These are phyloP conservation scores for Drosophila funebris DNA, from an alignment of 1,140 invertebrate genomes.

Conservation along the genomic window DNA sequence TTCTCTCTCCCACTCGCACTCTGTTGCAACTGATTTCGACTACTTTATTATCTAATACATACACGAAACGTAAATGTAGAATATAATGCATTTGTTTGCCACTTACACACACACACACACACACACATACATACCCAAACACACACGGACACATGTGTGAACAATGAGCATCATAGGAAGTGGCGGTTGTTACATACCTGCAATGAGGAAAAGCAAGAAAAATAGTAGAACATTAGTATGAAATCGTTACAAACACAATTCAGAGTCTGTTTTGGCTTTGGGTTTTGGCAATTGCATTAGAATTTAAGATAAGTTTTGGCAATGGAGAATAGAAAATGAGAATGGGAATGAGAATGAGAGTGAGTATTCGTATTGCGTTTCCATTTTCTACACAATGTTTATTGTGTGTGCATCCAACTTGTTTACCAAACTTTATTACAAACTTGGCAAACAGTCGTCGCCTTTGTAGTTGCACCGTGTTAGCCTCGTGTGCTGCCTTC, in stretches of 20 bases:
- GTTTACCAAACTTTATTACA: constrained; percentile 82
- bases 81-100: constrained; percentile 70
- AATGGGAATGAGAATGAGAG: constrained; percentile 5
- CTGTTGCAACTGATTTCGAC: constrained; percentile 44
- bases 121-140: constrained; percentile 8
- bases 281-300: constrained; percentile 65
- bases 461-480: constrained; percentile 61
- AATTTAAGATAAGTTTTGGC: constrained; percentile 76
- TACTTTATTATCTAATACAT: constrained; percentile 69
- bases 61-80: constrained; percentile 15
- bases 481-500: constrained; percentile 36
- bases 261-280: not conserved
- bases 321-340: not conserved
- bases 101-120: constrained; percentile 40
- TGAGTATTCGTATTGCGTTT: constrained; percentile 29
- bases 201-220: constrained; percentile 47
- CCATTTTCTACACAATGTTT: constrained; percentile 13
- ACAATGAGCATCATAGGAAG: constrained; percentile 47
- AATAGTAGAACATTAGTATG: constrained; percentile 55
- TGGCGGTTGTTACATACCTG: constrained; percentile 67
- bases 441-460: constrained; percentile 79
- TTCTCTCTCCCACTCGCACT: not conserved
- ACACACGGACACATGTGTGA: not conserved
- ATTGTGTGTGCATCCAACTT: constrained; percentile 48
- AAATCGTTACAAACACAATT: constrained; percentile 53